Evolutionary conservation across 2,888 invertebrate species (phyloP).

Genomic region (Epirrhoe alternata): DNA sequence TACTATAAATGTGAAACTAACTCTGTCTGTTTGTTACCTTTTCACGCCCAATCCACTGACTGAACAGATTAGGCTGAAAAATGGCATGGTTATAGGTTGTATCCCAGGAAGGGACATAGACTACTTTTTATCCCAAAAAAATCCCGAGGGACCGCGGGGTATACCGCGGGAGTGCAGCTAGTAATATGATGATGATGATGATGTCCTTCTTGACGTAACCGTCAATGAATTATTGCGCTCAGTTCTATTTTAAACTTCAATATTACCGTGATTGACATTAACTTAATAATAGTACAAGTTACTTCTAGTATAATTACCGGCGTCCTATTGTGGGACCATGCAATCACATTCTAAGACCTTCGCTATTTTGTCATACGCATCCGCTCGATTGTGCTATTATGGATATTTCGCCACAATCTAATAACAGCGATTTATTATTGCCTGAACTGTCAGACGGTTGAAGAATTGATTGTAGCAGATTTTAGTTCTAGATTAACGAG

Average conservation of each 20-base stretch:
- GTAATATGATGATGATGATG: too few species aligned
- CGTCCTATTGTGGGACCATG: slow-evolving; percentile 25
- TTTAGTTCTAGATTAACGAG: neutral
- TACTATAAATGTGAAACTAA: too few species aligned
- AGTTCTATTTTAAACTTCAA: neutral
- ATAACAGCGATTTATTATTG: slow-evolving; percentile 34
- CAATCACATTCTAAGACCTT: slow-evolving; percentile 52
- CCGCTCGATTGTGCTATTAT: slow-evolving; percentile 53
- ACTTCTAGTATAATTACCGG: slow-evolving; percentile 13
- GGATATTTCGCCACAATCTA: slow-evolving; percentile 37
- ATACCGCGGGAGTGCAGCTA: too few species aligned
- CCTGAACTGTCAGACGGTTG: slow-evolving; percentile 17
- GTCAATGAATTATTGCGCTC: too few species aligned
- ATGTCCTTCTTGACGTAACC: too few species aligned
- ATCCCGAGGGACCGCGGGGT: too few species aligned
- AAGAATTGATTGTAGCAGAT: slow-evolving; percentile 22
- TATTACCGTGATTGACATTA: neutral
- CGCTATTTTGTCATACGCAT: slow-evolving; percentile 59
- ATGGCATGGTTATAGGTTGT: too few species aligned
- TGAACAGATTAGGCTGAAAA: too few species aligned
- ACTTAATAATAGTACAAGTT: neutral
- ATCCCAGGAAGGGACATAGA: too few species aligned
- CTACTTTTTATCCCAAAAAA: too few species aligned
- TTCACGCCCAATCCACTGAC: too few species aligned
- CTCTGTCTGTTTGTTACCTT: too few species aligned